phyloP scores from a whole-genome alignment of 2,888 invertebrate genomes.

The Hylaea fasciaria region DNA sequence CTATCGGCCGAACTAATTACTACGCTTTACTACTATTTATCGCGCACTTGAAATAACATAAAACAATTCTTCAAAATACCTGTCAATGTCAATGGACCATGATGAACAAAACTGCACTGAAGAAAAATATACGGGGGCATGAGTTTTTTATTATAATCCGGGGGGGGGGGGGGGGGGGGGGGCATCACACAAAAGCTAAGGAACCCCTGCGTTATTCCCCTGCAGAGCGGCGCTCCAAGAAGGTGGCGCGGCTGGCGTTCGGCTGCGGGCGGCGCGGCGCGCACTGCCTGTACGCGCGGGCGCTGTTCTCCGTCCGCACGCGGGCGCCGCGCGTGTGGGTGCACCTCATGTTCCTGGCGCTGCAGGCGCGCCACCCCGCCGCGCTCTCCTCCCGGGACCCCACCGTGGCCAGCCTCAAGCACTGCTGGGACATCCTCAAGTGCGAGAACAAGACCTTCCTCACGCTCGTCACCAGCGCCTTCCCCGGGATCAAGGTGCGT shows the following conservation, averaged over 20 bases:
- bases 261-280: constrained; percentile 94
- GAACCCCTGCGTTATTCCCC: no score
- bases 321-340: constrained; percentile 96
- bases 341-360: constrained; percentile 97
- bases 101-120: no score
- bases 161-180: no score
- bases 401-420: constrained; percentile 92
- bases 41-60: no score
- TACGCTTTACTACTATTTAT: no score
- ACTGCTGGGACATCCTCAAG: constrained; percentile 97
- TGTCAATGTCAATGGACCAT: no score
- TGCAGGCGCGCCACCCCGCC: constrained; percentile 92
- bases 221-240: constrained; percentile 93
- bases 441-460: constrained; percentile 95
- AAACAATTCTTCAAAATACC: no score
- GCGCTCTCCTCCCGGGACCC: constrained; percentile 93
- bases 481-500: constrained; percentile 92
- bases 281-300: constrained; percentile 95
- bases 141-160: no score
- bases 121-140: no score
- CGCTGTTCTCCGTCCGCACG: constrained; percentile 91
- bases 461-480: constrained; percentile 96
- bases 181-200: no score
- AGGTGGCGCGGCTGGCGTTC: constrained; percentile 95
- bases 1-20: no score